Conservation (phyloP, 2,113 vertebrate genomes). For the Platanista minor region DNA sequence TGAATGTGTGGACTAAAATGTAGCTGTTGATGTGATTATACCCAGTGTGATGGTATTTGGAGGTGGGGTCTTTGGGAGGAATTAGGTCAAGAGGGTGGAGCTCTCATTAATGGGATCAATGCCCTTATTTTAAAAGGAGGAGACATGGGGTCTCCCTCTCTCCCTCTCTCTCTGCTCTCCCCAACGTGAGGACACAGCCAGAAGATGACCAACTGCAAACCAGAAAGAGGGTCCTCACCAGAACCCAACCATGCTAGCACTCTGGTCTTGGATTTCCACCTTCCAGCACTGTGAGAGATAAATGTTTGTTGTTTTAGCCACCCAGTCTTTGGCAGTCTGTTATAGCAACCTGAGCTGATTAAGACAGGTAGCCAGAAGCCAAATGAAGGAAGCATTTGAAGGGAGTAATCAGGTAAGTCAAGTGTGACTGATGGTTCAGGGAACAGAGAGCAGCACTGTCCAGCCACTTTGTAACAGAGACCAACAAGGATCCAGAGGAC, state of each 20-base stretch:
- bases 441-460: background rate
- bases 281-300: background rate
- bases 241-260: background rate
- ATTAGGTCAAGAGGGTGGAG: background rate
- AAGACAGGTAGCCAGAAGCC: background rate
- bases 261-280: background rate
- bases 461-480: background rate
- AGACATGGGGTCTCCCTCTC: background rate
- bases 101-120: background rate
- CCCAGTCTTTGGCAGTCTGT: background rate
- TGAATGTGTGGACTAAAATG: background rate
- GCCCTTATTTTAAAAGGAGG: background rate
- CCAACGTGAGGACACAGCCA: background rate
- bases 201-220: background rate
- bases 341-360: background rate
- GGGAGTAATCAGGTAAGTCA: background rate
- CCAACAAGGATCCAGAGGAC: background rate
- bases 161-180: background rate
- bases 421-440: background rate
- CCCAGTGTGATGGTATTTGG: background rate
- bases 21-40: background rate
- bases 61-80: background rate
- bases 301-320: background rate
- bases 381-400: background rate
- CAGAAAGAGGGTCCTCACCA: background rate